Conservation (phyloP, 1,140 invertebrate species). For the Nixonia krombeini region DNA sequence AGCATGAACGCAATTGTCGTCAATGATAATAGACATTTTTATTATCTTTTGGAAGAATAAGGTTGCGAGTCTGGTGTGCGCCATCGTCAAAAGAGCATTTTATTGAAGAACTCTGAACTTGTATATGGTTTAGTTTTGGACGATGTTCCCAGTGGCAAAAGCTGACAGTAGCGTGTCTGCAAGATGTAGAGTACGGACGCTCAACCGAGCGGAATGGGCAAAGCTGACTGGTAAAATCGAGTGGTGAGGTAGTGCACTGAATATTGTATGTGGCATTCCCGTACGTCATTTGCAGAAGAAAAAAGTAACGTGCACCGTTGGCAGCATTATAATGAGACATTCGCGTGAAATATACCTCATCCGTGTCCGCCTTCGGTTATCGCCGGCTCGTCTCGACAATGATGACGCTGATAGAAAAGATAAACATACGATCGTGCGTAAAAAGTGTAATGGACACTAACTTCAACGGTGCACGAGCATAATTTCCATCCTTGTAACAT, state of each 20-base stretch:
- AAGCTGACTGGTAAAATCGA: constrained; percentile 53
- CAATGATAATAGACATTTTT: too few species aligned
- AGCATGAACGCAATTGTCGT: too few species aligned
- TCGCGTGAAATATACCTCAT: constrained; percentile 50
- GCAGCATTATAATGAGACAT: constrained; percentile 55
- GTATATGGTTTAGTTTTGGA: constrained; percentile 41
- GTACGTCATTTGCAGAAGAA: constrained; percentile 52
- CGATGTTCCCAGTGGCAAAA: constrained; percentile 44
- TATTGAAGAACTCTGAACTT: constrained; percentile 50
- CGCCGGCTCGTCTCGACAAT: constrained; percentile 35
- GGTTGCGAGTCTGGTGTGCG: constrained; percentile 35
- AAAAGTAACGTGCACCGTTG: constrained; percentile 49
- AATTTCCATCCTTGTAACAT: too few species aligned
- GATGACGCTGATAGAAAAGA: constrained; percentile 27
- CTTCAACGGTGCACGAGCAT: too few species aligned
- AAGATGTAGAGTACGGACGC: constrained; percentile 42
- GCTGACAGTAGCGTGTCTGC: constrained; percentile 46
- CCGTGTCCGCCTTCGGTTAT: constrained; percentile 46
- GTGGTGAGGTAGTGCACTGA: constrained; percentile 52
- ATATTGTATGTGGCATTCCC: constrained; percentile 54
- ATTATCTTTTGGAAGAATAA: constrained; percentile 30
- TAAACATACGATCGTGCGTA: constrained; percentile 13
- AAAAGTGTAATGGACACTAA: constrained; percentile 12
- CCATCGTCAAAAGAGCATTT: constrained; percentile 48
- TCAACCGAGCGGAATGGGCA: constrained; percentile 36